Conservation (phyloP, 2,797 vertebrate species). For the Cottoperca gobio region DNA sequence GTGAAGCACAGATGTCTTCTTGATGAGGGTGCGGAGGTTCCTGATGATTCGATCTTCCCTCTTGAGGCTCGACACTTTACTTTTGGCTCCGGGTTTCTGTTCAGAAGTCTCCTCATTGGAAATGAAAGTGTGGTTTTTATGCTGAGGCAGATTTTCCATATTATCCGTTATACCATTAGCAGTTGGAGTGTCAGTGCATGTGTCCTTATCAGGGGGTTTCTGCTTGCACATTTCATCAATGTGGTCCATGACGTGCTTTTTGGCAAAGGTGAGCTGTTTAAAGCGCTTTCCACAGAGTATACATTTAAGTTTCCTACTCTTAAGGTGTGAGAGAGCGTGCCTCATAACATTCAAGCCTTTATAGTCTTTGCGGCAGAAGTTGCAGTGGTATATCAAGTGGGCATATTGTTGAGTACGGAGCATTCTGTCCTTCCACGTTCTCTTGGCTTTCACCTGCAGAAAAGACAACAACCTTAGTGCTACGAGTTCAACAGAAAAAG, state of each 20-base stretch:
- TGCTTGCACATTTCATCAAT: slow-evolving; percentile 88
- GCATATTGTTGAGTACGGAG: slow-evolving; percentile 62
- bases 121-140: slow-evolving; percentile 23
- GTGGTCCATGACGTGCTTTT: slow-evolving; percentile 93
- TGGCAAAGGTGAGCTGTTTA: slow-evolving; percentile 87
- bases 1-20: slow-evolving; percentile 63
- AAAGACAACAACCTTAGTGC: slow-evolving; percentile 19
- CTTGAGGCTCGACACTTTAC: slow-evolving; percentile 54
- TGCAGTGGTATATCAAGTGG: slow-evolving; percentile 87
- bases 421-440: slow-evolving; percentile 59
- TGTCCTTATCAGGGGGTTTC: slow-evolving; percentile 39
- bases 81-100: slow-evolving; percentile 44
- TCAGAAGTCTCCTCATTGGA: slow-evolving; percentile 2
- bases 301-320: slow-evolving; percentile 82
- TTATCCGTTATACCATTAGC: slow-evolving; percentile 59
- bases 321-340: slow-evolving; percentile 93
- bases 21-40: slow-evolving; percentile 77
- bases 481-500: neutral
- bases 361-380: slow-evolving; percentile 91
- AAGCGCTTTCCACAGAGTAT: slow-evolving; percentile 92
- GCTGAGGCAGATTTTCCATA: slow-evolving; percentile 19
- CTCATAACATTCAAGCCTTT: slow-evolving; percentile 92
- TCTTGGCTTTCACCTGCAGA: slow-evolving; percentile 60
- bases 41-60: slow-evolving; percentile 77
- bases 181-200: neutral